phyloP scores from a whole-genome alignment of 2,888 invertebrate genomes.

The Polymixis flavicincta region DNA sequence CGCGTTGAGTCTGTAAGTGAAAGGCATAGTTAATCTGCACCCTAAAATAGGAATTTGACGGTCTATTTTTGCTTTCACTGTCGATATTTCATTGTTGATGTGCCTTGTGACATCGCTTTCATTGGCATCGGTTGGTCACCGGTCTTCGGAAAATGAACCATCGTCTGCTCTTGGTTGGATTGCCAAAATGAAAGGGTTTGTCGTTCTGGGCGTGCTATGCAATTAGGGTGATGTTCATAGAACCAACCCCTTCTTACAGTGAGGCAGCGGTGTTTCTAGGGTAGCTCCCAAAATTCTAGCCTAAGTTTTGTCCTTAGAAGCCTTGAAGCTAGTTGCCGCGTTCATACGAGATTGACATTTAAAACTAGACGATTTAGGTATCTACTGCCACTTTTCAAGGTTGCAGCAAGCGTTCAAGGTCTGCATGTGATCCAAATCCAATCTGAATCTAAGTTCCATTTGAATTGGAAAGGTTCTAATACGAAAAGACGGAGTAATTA shows the following conservation, averaged over 20 bases:
- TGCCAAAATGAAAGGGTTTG: not conserved
- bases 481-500: no score
- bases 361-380: not conserved
- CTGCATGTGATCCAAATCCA: no score
- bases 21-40: not conserved
- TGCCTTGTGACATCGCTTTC: not conserved
- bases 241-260: not conserved
- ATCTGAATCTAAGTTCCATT: no score
- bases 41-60: not conserved
- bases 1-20: no score
- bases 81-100: not conserved
- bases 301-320: not conserved
- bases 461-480: no score
- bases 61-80: not conserved
- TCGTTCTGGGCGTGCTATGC: not conserved
- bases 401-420: no score
- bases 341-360: not conserved
- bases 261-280: not conserved
- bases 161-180: not conserved
- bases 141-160: not conserved
- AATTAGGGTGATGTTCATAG: not conserved
- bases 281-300: not conserved
- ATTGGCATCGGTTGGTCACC: not conserved
- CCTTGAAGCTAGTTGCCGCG: not conserved
- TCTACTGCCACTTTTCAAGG: not conserved